A percentile compares a stretch with the other conserved stretches of the same genome.
These are phyloP conservation scores for Ephydatia muelleri DNA, from an alignment of 37 sponge, comb jelly and placozoan species.

Conservation along the genomic window DNA sequence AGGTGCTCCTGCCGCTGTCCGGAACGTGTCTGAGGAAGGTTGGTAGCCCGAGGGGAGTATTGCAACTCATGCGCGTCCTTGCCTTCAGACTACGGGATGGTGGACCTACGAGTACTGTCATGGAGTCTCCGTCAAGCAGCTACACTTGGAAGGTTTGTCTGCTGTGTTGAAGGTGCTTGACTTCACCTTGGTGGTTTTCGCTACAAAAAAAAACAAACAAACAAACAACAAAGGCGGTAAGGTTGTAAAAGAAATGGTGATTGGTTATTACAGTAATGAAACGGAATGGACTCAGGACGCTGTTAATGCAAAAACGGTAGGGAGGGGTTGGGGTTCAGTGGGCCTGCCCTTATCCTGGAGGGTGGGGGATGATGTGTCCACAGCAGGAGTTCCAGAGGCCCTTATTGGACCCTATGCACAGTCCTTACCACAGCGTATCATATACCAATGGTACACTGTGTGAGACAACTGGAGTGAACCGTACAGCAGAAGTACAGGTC, in stretches of 20 bases:
- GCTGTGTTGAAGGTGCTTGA: neutral
- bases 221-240: slow-evolving; percentile 33
- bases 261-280: slow-evolving; percentile 63
- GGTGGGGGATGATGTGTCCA: neutral
- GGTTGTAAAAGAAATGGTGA: slow-evolving; percentile 11
- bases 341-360: neutral
- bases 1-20: slow-evolving; percentile 15
- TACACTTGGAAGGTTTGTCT: slow-evolving; percentile 59
- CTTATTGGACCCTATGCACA: neutral
- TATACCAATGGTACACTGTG: slow-evolving; percentile 59
- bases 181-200: too few species aligned
- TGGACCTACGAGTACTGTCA: slow-evolving; percentile 81
- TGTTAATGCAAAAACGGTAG: slow-evolving; percentile 15
- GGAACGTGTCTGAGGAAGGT: neutral
- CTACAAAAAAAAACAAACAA: neutral
- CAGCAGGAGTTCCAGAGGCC: neutral
- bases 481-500: slow-evolving; percentile 56
- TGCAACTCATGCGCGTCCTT: neutral
- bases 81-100: slow-evolving; percentile 52
- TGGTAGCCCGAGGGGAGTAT: neutral
- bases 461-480: slow-evolving; percentile 37
- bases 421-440: slow-evolving; percentile 25
- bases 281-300: slow-evolving; percentile 52
- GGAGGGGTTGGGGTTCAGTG: neutral
- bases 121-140: slow-evolving; percentile 44